Percentiles rank a stretch among this genome's conserved stretches.
These are phyloP conservation scores for Drosophila testacea DNA, from an alignment of 2,888 invertebrate species.

Conservation along the genomic window DNA sequence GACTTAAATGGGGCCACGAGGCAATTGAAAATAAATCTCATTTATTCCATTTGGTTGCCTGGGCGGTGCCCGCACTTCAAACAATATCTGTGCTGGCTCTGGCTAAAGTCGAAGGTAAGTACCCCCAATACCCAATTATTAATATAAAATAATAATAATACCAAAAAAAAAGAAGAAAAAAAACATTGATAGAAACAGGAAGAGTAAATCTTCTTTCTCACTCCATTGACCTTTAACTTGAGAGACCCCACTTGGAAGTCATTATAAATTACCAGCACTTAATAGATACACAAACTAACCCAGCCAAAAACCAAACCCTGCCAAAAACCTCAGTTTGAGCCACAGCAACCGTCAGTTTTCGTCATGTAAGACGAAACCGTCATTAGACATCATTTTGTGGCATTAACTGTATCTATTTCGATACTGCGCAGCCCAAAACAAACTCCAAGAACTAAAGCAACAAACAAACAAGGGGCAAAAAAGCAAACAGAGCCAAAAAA, in stretches of 20 bases:
- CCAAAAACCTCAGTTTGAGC: constrained; percentile 13
- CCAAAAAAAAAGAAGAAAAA: not conserved
- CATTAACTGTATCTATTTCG: constrained; percentile 76
- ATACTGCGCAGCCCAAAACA: constrained; percentile 35
- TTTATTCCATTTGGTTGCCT: constrained; percentile 98
- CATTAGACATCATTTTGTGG: constrained; percentile 78
- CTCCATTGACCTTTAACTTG: constrained; percentile 37
- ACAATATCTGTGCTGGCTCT: constrained; percentile 97
- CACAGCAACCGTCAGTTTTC: constrained; percentile 46
- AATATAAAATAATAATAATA: constrained; percentile 28
- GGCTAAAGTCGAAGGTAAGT: constrained; percentile 96
- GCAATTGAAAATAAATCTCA: constrained; percentile 98
- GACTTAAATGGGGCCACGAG: constrained; percentile 99
- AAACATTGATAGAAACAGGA: constrained; percentile 5
- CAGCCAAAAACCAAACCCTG: constrained; percentile 8
- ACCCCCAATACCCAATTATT: constrained; percentile 17
- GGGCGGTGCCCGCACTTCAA: constrained; percentile 98
- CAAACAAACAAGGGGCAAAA: constrained; percentile 22
- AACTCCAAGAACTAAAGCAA: constrained; percentile 26
- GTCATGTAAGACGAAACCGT: constrained; percentile 74
- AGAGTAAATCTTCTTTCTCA: constrained; percentile 1
- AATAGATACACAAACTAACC: constrained; percentile 32
- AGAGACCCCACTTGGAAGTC: constrained; percentile 23
- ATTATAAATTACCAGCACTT: constrained; percentile 40
- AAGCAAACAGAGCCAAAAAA: not conserved